phyloP scores from a whole-genome alignment of 1,140 invertebrate species.

The Maniola jurtina region DNA sequence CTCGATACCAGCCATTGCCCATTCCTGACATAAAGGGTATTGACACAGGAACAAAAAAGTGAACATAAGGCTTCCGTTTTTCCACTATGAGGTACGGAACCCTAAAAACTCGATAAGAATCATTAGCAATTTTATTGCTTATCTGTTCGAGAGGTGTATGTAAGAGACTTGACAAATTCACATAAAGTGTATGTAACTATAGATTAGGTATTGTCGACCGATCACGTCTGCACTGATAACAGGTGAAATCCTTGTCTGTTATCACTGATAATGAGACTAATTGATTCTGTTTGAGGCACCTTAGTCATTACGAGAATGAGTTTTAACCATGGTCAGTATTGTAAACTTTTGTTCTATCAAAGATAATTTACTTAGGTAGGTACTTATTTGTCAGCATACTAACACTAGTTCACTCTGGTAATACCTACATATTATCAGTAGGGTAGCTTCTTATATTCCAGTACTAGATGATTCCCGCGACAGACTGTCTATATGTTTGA shows the following conservation, averaged over 20 bases:
- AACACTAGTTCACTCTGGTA: too few species aligned
- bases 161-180: constrained; percentile 24
- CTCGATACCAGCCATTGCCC: too few species aligned
- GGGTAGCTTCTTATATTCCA: too few species aligned
- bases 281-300: constrained; percentile 18
- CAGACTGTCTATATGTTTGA: too few species aligned
- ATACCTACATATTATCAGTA: too few species aligned
- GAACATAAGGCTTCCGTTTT: too few species aligned
- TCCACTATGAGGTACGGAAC: too few species aligned
- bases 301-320: neutral
- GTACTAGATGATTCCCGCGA: too few species aligned
- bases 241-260: constrained; percentile 34
- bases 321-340: constrained; percentile 7
- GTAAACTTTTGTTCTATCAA: neutral
- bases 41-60: too few species aligned
- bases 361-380: too few species aligned
- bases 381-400: too few species aligned
- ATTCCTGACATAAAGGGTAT: too few species aligned
- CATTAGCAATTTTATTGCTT: neutral
- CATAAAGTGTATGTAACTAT: constrained; percentile 19
- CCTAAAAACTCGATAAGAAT: neutral
- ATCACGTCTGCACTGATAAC: constrained; percentile 32
- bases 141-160: neutral
- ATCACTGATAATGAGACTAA: constrained; percentile 29
- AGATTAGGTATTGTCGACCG: constrained; percentile 20